phyloP scores from a whole-genome alignment of 1,140 invertebrate genomes.

The Drosophila mayri region DNA sequence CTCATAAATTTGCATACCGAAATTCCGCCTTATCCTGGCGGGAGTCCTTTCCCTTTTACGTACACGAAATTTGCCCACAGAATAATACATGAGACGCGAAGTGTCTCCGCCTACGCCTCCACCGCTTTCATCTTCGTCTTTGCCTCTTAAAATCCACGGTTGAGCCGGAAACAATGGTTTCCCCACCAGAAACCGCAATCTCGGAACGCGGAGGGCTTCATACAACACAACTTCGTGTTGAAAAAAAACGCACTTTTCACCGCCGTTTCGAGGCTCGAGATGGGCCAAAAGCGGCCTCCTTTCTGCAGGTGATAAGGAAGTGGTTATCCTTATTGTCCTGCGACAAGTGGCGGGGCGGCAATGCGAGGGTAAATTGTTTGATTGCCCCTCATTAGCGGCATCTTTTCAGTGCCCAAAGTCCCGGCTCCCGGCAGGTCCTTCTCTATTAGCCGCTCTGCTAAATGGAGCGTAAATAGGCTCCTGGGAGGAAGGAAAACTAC shows the following conservation, averaged over 20 bases:
- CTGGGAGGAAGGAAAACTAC: background rate
- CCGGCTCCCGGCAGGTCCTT: background rate
- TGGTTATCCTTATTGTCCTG: constrained; percentile 55
- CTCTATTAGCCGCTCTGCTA: constrained; percentile 23
- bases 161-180: constrained; percentile 52
- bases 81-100: constrained; percentile 72
- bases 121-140: background rate
- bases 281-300: constrained; percentile 21
- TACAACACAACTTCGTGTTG: background rate
- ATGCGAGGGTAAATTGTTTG: constrained; percentile 41
- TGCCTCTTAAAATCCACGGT: constrained; percentile 58
- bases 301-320: constrained; percentile 48
- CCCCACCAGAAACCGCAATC: constrained; percentile 14
- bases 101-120: constrained; percentile 18
- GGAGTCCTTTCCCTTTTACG: constrained; percentile 35
- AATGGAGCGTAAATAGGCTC: constrained; percentile 34
- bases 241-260: constrained; percentile 47
- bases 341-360: constrained; percentile 14
- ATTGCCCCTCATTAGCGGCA: constrained; percentile 61
- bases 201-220: constrained; percentile 11
- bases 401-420: background rate
- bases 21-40: constrained; percentile 62
- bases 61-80: constrained; percentile 68
- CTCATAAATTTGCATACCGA: constrained; percentile 79
- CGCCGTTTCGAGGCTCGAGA: constrained; percentile 15